phyloP scores from a whole-genome alignment of 2,113 vertebrate genomes.

The Muntiacus muntjak region DNA sequence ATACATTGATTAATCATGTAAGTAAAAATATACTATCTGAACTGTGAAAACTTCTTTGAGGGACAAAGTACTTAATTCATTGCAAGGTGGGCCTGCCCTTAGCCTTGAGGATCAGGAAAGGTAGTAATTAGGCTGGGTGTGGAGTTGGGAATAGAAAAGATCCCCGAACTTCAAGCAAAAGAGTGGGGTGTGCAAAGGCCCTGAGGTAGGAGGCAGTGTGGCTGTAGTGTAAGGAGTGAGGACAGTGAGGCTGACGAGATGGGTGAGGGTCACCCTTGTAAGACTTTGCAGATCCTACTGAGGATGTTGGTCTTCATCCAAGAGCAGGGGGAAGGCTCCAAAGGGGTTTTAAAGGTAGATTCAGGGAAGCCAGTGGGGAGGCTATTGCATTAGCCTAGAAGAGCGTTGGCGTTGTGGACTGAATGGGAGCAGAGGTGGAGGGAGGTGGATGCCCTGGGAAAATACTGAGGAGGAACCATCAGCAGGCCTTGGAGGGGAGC shows the following conservation, averaged over 20 bases:
- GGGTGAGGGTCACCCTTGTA: neutral
- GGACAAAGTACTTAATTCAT: neutral
- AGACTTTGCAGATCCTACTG: neutral
- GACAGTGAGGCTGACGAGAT: neutral
- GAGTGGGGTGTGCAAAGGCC: neutral
- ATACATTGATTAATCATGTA: neutral
- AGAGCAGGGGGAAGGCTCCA: neutral
- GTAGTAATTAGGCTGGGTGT: neutral
- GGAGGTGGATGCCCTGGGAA: neutral
- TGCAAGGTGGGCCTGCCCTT: neutral
- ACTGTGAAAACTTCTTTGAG: neutral
- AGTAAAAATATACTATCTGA: neutral
- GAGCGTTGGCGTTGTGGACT: neutral
- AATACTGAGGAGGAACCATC: neutral
- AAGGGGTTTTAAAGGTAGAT: neutral
- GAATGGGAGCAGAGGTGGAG: neutral
- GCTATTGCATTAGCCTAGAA: neutral
- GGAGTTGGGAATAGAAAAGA: neutral
- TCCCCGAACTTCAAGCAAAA: neutral
- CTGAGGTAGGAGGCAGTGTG: neutral
- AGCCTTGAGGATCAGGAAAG: neutral
- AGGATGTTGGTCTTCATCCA: neutral
- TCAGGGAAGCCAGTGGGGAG: neutral
- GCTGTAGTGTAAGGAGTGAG: neutral
- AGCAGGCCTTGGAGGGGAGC: neutral